Evolutionary conservation across 2,888 invertebrate species (phyloP).

Genomic region (Ditula angustiorana): DNA sequence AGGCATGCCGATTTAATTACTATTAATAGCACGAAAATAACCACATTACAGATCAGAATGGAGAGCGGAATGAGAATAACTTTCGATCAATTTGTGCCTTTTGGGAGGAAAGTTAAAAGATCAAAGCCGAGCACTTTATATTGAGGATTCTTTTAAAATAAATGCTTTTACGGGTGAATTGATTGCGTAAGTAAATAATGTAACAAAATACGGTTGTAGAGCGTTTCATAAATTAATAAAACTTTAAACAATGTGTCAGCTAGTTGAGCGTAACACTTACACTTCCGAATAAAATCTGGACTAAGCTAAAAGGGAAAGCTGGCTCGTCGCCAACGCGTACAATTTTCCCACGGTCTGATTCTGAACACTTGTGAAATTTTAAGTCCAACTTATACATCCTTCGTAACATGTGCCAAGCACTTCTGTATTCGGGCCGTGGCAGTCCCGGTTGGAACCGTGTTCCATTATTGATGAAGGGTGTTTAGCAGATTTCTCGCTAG

Average conservation of each 20-base stretch:
- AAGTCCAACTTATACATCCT: slow-evolving; percentile 36
- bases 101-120: background rate
- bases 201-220: background rate
- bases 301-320: slow-evolving; percentile 32
- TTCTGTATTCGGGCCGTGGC: slow-evolving; percentile 48
- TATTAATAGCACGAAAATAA: slow-evolving; percentile 1
- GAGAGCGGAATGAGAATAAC: slow-evolving; percentile 5
- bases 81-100: slow-evolving; percentile 12
- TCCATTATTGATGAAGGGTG: slow-evolving; percentile 44
- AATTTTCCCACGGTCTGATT: slow-evolving; percentile 3
- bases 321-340: slow-evolving; percentile 24
- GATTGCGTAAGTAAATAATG: background rate
- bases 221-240: slow-evolving; percentile 5
- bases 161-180: slow-evolving; percentile 6
- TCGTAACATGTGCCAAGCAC: slow-evolving; percentile 50
- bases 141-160: slow-evolving; percentile 13
- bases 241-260: background rate
- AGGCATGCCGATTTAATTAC: slow-evolving; percentile 14
- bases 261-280: slow-evolving; percentile 5
- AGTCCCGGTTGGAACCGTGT: slow-evolving; percentile 32
- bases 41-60: background rate
- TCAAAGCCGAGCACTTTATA: slow-evolving; percentile 18
- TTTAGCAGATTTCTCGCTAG: slow-evolving; percentile 40
- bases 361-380: slow-evolving; percentile 34
- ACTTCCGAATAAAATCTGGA: slow-evolving; percentile 16